Percentiles rank a stretch among this genome's conserved stretches.
phyloP scores from a whole-genome alignment of 2,888 invertebrate species.

The Zaprionus obscuricornis region DNA sequence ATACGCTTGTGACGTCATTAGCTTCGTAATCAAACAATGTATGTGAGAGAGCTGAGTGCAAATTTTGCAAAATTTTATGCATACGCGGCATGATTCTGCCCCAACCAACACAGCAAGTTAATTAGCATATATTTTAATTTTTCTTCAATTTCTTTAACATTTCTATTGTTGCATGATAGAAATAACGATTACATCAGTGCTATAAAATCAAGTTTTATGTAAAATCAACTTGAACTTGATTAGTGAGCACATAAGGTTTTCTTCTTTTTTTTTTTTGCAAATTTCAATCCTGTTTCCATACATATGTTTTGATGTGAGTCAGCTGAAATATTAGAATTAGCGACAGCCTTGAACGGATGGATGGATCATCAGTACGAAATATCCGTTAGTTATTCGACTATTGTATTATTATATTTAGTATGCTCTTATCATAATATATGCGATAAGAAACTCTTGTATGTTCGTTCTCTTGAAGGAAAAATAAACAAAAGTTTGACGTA shows the following conservation, averaged over 20 bases:
- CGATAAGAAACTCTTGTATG: slow-evolving; percentile 36
- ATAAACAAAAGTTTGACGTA: slow-evolving; percentile 40
- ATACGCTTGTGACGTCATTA: slow-evolving; percentile 41
- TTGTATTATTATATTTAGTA: background rate
- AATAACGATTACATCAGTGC: slow-evolving; percentile 44
- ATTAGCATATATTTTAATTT: slow-evolving; percentile 17
- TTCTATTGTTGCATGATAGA: slow-evolving; percentile 13
- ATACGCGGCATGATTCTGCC: slow-evolving; percentile 1
- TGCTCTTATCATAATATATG: slow-evolving; percentile 19
- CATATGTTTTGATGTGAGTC: slow-evolving; percentile 35
- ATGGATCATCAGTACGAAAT: background rate
- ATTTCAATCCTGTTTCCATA: slow-evolving; percentile 37
- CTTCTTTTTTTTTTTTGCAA: too few species aligned
- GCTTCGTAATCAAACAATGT: too few species aligned
- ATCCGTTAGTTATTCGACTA: slow-evolving; percentile 15
- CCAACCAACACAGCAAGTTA: too few species aligned
- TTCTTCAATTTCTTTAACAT: slow-evolving; percentile 26
- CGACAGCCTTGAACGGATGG: slow-evolving; percentile 24
- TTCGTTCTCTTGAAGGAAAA: slow-evolving; percentile 2
- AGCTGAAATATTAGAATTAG: slow-evolving; percentile 15
- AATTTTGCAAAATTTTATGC: slow-evolving; percentile 9
- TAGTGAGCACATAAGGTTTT: slow-evolving; percentile 8
- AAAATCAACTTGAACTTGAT: slow-evolving; percentile 49
- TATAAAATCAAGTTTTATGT: slow-evolving; percentile 36
- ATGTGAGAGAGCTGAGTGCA: too few species aligned